Evolutionary conservation across 2,113 vertebrate species (phyloP).

Genomic region (Dasyornis broadbenti): DNA sequence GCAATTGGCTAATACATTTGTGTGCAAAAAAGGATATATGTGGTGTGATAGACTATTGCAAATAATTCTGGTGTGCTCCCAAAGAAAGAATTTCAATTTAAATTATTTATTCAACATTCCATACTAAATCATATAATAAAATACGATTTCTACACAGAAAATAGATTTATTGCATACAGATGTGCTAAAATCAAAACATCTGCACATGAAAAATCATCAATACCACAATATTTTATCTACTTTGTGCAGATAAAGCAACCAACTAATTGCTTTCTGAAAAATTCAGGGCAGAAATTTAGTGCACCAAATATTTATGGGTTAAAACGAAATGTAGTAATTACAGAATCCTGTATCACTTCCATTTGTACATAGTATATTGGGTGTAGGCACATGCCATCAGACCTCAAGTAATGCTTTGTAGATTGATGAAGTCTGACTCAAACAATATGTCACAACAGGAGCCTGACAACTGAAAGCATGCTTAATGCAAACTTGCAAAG

Average conservation of each 20-base stretch:
- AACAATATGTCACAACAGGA: conserved; percentile 54
- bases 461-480: conserved; percentile 62
- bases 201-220: conserved; percentile 51
- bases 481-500: conserved; percentile 63
- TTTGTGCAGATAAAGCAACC: not conserved
- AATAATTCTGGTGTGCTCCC: conserved; percentile 52
- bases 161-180: conserved; percentile 71
- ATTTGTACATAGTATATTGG: not conserved
- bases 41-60: not conserved
- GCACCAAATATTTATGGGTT: not conserved
- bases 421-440: conserved; percentile 64
- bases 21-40: not conserved
- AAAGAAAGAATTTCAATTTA: conserved; percentile 57
- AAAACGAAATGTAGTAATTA: conserved; percentile 16
- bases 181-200: conserved; percentile 66
- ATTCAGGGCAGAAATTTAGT: not conserved
- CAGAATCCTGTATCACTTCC: not conserved
- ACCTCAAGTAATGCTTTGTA: conserved; percentile 61
- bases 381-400: not conserved
- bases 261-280: conserved; percentile 42
- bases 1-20: not conserved
- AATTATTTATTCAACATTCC: conserved; percentile 73
- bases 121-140: conserved; percentile 72
- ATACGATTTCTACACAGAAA: conserved; percentile 61
- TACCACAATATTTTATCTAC: conserved; percentile 14